Base-by-base conservation (phyloP, 2,113 vertebrate genomes). In the Zeus faber region DNA sequence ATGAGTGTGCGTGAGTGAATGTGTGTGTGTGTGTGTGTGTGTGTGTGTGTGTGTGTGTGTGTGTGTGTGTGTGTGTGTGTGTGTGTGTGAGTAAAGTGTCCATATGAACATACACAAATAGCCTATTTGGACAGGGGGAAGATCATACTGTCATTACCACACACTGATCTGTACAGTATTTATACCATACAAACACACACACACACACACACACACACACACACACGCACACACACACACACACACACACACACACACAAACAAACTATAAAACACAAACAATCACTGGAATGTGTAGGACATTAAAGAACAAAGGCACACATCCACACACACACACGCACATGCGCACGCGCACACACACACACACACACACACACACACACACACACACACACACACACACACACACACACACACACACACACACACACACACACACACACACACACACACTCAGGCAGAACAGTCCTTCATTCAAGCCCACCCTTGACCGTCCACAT, bases 101-200 rank as follows among this genome's bases (percentile, higher is more conserved):
- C n/a, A n/a, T n/a, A n/a, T n/a, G n/a, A n/a, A n/a, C n/a, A n/a
- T n/a, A n/a, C n/a, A n/a, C n/a, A n/a, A n/a, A n/a, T n/a, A n/a
- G n/a, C n/a, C n/a, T n/a, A n/a, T n/a, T n/a, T n/a, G n/a, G n/a
- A n/a, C n/a, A n/a, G n/a, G n/a, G n/a, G n/a, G n/a, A n/a, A n/a
- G n/a, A n/a, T n/a, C n/a, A n/a, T n/a, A n/a, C n/a, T n/a, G n/a
- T n/a, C n/a, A n/a, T n/a, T n/a, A n/a, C n/a, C n/a, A n/a, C n/a
- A n/a, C n/a, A n/a, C n/a, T n/a, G n/a, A n/a, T n/a, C n/a, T n/a
- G n/a, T n/a, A n/a, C n/a, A n/a, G n/a, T n/a, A n/a, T n/a, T n/a
- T n/a, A 58, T 39, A 51, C 51, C 53, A 62, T 14, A 27, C 10
- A 59, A 21, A 20, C 21, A 18, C 46, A 49, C 24, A 17, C 25